Evolutionary conservation across 2,888 invertebrate species (phyloP), one percentile per base, ranked within the genome.

Genomic region (Fragum whitleyi): DNA sequence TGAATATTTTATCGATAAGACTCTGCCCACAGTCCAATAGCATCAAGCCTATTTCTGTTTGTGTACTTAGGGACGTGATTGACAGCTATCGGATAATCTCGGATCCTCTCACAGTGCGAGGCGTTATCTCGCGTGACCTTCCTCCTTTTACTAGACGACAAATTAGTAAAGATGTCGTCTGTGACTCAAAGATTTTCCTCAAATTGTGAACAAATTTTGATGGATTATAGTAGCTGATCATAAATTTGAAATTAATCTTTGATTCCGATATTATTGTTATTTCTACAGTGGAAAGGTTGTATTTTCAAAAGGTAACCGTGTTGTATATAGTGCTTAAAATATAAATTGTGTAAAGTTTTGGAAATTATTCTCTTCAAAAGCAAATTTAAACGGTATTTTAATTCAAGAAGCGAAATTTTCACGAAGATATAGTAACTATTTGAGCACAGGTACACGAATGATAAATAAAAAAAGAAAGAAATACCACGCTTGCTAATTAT

Each of bases 91-190:
- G 55, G 69, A 72, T 75, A 72, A 67, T 57, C 61, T 28, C 72
- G 69, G 39, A 72, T 71, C 81, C 81, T 75, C 74, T 81, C 78
- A 81, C 55, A 74, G 81, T 75, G 78, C 78, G 81, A 74, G 72
- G 53, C 74, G 65, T 75, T 47, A 71, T 78, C 55, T 62, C 70
- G 70, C 59, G 61, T 47, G 47, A 39, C 70, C 61, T 42, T 65
- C 39, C 42, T 32, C 21, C 36, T 55, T 51, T 47, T 57, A 51
- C 53, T 75, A 81, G 81, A 81, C 80, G 76, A 80, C 73, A 75
- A 62, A 65, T 65, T 77, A n/a, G 42, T 65, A 65, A 65, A 32
- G 47, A 26, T 65, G 32, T 65, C 65, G 65, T 65, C 65, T 65
- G 65, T 26, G 42, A 65, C 9, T 32, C 9, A 21, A 65, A 65